phyloP scores from a whole-genome alignment of 2,888 invertebrate genomes.

The Campaea margaritaria region DNA sequence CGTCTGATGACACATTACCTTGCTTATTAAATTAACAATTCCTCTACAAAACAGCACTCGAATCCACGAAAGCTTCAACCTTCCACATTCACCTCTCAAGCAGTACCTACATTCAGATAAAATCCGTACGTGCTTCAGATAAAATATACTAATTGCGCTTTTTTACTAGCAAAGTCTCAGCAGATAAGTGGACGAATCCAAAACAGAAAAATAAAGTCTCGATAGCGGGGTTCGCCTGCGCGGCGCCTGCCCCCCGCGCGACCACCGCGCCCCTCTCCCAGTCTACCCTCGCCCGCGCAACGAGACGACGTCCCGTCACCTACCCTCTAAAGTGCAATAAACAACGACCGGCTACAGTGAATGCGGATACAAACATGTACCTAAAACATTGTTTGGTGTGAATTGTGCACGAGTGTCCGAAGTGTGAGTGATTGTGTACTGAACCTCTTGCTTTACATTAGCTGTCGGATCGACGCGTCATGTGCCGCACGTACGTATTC shows the following conservation, averaged over 20 bases:
- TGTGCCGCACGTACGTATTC: conserved; percentile 32
- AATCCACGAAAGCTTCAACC: conserved; percentile 1
- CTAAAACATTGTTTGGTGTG: conserved; percentile 18
- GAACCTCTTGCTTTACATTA: conserved; percentile 12
- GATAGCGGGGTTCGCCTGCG: conserved; percentile 63
- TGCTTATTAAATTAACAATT: too few relatives aligned
- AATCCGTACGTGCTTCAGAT: conserved; percentile 22
- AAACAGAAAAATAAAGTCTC: conserved; percentile 66
- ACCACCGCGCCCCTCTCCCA: conserved; percentile 49
- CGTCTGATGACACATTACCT: too few relatives aligned
- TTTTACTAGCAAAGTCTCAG: conserved; percentile 50
- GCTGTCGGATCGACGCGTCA: conserved; percentile 21
- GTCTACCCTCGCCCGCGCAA: conserved; percentile 54
- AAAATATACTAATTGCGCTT: conserved; percentile 53
- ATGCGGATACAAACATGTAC: conserved; percentile 26
- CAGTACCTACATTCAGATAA: conserved; percentile 5
- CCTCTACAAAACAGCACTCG: neutral
- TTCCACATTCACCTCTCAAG: conserved; percentile 2
- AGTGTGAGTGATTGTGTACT: conserved; percentile 22
- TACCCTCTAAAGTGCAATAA: conserved; percentile 25
- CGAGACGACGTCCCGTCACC: conserved; percentile 50
- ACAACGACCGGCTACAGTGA: conserved; percentile 25
- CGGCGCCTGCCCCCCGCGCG: conserved; percentile 51
- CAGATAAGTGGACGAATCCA: conserved; percentile 64
- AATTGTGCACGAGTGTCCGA: conserved; percentile 19